Base-by-base conservation (phyloP, 2,797 vertebrate genomes). In the Tragelaphus eurycerus region DNA sequence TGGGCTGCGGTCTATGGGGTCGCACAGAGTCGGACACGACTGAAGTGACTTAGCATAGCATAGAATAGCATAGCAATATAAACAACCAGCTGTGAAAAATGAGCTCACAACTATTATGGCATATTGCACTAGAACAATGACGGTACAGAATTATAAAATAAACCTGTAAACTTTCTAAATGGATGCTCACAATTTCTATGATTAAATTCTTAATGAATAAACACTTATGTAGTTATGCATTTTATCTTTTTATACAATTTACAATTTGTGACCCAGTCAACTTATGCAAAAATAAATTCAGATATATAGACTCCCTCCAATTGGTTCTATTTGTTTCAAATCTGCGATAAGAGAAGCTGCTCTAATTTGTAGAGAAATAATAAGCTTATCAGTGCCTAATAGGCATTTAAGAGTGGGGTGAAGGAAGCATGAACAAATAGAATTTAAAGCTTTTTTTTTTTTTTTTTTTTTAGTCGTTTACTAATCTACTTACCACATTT, bases 191-290 rank as follows among this genome's bases (percentile, higher is more conserved):
- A 94, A 96, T 89, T 90, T 91, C 83, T 93, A 17, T n/a, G 55
- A 90, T 31, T 60, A 93, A 95, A 93, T 89, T 86, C n/a, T 94
- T 81, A 76, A 62, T 92, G 17, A 91, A 81, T 90, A 94, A 84
- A 74, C 13, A 81, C 57, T 59, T 90, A 7, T 83, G 15, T 95
- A 2, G 13, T 4, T 93, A 27, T 95, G 19, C 19, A 76, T 81
- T 95, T 94, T 81, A 23, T 91, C 29, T 52, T 82, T 86, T 89
- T 13, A 84, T 81, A 76, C 23, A 96, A 17, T 16, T 93, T 83
- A 84, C 59, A 90, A 55, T 85, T 87, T 90, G n/a, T 85, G 52
- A 85, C 52, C 50, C 34, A 64, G 48, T 79, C 34, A 95, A 81
- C 19, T 90, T 94, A 19, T 85, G 57, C 31, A 89, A 67, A 46